Percentiles rank a stretch among this genome's conserved stretches.
phyloP scores from a whole-genome alignment of 2,888 invertebrate species.

The Gandaritis pyraliata region DNA sequence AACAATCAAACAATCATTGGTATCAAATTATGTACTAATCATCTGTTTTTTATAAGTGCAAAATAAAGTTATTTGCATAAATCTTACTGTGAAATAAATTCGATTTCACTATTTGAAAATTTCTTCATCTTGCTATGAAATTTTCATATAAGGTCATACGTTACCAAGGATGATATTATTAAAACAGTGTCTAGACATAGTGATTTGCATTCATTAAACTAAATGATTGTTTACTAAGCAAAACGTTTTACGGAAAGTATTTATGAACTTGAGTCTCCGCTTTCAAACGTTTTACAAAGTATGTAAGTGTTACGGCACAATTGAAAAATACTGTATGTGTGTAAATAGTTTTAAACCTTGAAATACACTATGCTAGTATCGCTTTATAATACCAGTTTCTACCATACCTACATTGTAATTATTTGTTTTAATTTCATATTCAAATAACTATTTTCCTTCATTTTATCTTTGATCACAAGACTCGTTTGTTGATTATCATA shows the following conservation, averaged over 20 bases:
- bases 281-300: too few species aligned
- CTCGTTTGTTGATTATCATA: conserved; percentile 36
- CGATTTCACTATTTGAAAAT: conserved; percentile 5
- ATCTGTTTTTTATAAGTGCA: too few species aligned
- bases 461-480: conserved; percentile 36
- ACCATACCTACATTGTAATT: conserved; percentile 1
- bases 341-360: not conserved
- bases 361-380: conserved; percentile 12
- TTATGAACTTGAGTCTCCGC: too few species aligned
- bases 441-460: conserved; percentile 37
- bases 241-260: conserved; percentile 11
- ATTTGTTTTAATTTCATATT: conserved; percentile 31
- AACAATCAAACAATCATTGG: too few species aligned
- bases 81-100: not conserved
- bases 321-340: too few species aligned
- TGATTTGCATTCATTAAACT: conserved; percentile 42
- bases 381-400: conserved; percentile 18
- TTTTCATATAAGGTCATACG: conserved; percentile 18
- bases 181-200: conserved; percentile 41
- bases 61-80: too few species aligned
- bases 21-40: too few species aligned
- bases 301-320: too few species aligned
- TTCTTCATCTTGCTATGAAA: conserved; percentile 29
- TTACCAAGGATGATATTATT: conserved; percentile 9
- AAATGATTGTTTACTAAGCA: conserved; percentile 7